Percentiles rank a stretch among this genome's conserved stretches.
Conservation (phyloP, 1,140 invertebrate species). For the Psix sp. region DNA sequence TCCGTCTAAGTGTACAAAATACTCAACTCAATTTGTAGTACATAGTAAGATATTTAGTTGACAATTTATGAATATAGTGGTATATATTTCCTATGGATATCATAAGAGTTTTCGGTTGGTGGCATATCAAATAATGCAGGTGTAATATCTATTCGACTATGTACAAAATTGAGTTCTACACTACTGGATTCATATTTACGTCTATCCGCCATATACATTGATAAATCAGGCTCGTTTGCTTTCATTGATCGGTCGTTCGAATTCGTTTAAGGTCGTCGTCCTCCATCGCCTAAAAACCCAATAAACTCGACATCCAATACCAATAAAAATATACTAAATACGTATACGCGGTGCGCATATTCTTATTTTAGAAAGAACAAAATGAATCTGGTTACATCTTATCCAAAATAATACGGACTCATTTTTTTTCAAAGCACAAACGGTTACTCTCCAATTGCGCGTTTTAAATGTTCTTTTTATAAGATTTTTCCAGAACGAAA, state of each 20-base stretch:
- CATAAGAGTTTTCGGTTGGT: conserved; percentile 41
- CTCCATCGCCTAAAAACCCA: conserved; percentile 16
- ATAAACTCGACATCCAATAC: conserved; percentile 2
- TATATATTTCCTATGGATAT: background rate
- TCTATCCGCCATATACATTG: conserved; percentile 57
- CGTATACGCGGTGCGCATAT: too few species aligned
- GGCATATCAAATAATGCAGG: conserved; percentile 45
- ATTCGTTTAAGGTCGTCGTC: conserved; percentile 51
- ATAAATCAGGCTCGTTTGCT: conserved; percentile 51
- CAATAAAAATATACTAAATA: too few species aligned
- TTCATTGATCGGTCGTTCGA: conserved; percentile 33
- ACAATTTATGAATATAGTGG: conserved; percentile 32
- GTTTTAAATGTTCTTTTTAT: too few species aligned
- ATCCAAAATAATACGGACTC: too few species aligned
- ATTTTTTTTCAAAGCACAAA: too few species aligned
- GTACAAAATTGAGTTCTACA: conserved; percentile 55
- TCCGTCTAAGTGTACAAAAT: conserved; percentile 26
- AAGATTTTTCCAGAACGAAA: too few species aligned
- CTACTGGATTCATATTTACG: conserved; percentile 58
- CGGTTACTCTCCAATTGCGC: too few species aligned
- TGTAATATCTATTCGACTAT: conserved; percentile 47
- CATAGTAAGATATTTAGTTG: conserved; percentile 28
- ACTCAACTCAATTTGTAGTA: conserved; percentile 25
- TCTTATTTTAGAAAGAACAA: too few species aligned
- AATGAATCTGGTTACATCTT: conserved; percentile 7